Percentiles rank a stretch among this genome's conserved stretches.
phyloP scores from a whole-genome alignment of 2,113 vertebrate genomes.

The Ceuthmochares aereus region DNA sequence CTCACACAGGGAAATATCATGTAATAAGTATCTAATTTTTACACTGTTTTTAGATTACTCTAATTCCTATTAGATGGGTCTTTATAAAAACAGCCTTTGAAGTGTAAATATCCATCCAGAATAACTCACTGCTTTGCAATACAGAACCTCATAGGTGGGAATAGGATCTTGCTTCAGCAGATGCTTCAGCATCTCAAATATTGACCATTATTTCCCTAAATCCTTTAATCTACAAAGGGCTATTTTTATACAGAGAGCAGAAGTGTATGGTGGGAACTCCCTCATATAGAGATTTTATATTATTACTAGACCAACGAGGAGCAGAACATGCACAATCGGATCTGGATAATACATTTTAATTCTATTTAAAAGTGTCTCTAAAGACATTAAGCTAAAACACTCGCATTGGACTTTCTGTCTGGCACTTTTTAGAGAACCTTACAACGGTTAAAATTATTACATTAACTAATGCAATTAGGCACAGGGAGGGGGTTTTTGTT shows the following conservation, averaged over 20 bases:
- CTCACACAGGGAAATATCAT: neutral
- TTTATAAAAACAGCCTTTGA: neutral
- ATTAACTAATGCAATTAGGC: constrained; percentile 45
- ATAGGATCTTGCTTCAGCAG: neutral
- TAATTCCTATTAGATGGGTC: neutral
- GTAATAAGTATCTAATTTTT: neutral
- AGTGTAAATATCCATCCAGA: neutral
- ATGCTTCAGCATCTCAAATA: neutral
- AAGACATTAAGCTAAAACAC: constrained; percentile 54
- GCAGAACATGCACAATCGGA: constrained; percentile 54
- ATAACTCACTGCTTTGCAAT: neutral
- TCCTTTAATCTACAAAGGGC: constrained; percentile 31
- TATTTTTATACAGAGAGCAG: constrained; percentile 47
- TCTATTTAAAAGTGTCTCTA: constrained; percentile 57
- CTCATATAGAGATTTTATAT: constrained; percentile 23
- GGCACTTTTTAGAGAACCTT: constrained; percentile 28
- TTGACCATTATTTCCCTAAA: constrained; percentile 21
- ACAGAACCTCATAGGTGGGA: neutral
- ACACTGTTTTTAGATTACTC: neutral
- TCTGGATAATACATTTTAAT: constrained; percentile 59
- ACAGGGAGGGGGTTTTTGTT: neutral
- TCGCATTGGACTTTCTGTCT: constrained; percentile 26
- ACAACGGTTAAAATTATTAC: constrained; percentile 27
- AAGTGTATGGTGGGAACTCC: constrained; percentile 21
- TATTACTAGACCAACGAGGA: constrained; percentile 39